These are phyloP conservation scores for Psittacus erithacus DNA, from an alignment of 2,113 vertebrate species.

Conservation along the genomic window DNA sequence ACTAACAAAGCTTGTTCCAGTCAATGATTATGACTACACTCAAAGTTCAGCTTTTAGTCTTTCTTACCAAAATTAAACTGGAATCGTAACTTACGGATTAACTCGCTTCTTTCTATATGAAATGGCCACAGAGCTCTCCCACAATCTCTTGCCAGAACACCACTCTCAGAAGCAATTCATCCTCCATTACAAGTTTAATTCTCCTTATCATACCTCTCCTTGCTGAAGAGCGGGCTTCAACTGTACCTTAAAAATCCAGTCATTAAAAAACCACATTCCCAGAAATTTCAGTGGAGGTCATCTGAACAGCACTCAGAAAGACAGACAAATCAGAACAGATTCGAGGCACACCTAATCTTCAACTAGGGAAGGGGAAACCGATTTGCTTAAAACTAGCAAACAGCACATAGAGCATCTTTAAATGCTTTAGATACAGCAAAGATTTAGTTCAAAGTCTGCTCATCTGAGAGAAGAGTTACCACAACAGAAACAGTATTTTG, in stretches of 20 bases:
- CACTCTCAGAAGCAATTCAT: not conserved
- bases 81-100: not conserved
- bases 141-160: not conserved
- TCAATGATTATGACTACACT: not conserved
- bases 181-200: not conserved
- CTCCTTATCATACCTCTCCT: not conserved
- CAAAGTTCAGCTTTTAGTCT: not conserved
- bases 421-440: not conserved
- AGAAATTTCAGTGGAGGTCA: not conserved
- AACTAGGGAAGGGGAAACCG: not conserved
- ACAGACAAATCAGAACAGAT: not conserved
- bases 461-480: not conserved
- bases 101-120: not conserved
- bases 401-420: not conserved
- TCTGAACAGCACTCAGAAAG: not conserved
- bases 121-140: not conserved
- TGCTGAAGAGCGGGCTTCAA: not conserved
- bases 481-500: not conserved
- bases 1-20: not conserved
- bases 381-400: not conserved
- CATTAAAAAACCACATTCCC: not conserved
- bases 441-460: not conserved
- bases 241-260: not conserved
- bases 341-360: not conserved
- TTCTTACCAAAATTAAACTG: not conserved